Conservation (phyloP, 2,113 vertebrate species). For the Aegotheles bennettii region DNA sequence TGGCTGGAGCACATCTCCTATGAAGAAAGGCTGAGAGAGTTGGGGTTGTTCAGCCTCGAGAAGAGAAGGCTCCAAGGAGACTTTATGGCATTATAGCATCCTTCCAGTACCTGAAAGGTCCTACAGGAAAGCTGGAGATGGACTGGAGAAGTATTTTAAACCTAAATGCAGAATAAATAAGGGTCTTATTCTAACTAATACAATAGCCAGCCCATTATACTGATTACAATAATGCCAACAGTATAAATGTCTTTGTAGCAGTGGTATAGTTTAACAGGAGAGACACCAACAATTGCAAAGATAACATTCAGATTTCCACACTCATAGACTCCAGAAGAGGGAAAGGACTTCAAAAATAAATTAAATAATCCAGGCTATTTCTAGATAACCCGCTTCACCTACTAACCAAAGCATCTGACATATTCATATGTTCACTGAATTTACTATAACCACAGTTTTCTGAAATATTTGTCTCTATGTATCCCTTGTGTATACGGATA, state of each 20-base stretch:
- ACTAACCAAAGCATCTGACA: neutral
- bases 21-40: too few species aligned
- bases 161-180: neutral
- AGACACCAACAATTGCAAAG: neutral
- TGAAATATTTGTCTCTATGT: neutral
- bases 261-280: neutral
- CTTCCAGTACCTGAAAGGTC: too few species aligned
- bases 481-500: neutral
- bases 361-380: neutral
- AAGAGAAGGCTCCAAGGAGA: too few species aligned
- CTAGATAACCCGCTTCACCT: neutral
- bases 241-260: neutral
- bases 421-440: neutral
- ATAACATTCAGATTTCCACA: neutral
- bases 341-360: neutral
- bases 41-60: too few species aligned
- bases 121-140: too few species aligned
- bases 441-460: neutral
- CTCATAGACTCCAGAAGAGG: neutral
- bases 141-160: neutral
- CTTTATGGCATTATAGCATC: too few species aligned
- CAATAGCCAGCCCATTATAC: neutral
- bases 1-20: too few species aligned
- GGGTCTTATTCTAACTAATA: neutral
- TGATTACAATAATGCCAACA: neutral